These are phyloP conservation scores for Pocillopora grandis DNA, from an alignment of 92 coral and sea anemone genomes.

Conservation along the genomic window DNA sequence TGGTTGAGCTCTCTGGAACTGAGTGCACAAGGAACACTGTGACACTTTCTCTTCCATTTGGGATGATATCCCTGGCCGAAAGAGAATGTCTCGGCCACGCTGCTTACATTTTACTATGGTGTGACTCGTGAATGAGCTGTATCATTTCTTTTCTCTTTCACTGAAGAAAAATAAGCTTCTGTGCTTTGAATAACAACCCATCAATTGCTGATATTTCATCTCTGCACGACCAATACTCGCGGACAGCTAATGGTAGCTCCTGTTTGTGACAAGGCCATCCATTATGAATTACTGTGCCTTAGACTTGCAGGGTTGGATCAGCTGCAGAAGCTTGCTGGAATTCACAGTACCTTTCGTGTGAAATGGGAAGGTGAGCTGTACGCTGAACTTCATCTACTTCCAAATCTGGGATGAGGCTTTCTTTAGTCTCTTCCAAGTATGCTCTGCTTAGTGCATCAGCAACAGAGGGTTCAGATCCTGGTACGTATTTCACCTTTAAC, in stretches of 20 bases:
- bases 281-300: conserved; percentile 15
- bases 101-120: conserved; percentile 60
- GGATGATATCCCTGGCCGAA: conserved; percentile 52
- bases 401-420: conserved; percentile 9
- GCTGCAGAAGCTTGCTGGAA: conserved; percentile 29
- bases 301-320: conserved; percentile 38
- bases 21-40: conserved; percentile 43
- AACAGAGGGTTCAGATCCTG: conserved; percentile 32
- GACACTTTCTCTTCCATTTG: conserved; percentile 56
- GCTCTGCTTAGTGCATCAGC: conserved; percentile 38
- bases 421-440: conserved; percentile 29
- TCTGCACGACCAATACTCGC: conserved; percentile 38
- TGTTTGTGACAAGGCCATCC: conserved; percentile 48
- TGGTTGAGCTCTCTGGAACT: conserved; percentile 39
- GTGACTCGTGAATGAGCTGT: conserved; percentile 47
- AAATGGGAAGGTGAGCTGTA: conserved; percentile 38
- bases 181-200: conserved; percentile 51
- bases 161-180: conserved; percentile 36
- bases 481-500: conserved; percentile 26
- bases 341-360: conserved; percentile 15
- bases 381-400: conserved; percentile 39
- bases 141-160: conserved; percentile 38
- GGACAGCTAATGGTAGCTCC: conserved; percentile 15
- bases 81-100: conserved; percentile 53
- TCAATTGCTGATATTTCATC: conserved; percentile 34